Percentiles rank a stretch among this genome's conserved stretches.
These are phyloP conservation scores for Meriones unguiculatus DNA, from an alignment of 2,113 vertebrate species.

Conservation along the genomic window DNA sequence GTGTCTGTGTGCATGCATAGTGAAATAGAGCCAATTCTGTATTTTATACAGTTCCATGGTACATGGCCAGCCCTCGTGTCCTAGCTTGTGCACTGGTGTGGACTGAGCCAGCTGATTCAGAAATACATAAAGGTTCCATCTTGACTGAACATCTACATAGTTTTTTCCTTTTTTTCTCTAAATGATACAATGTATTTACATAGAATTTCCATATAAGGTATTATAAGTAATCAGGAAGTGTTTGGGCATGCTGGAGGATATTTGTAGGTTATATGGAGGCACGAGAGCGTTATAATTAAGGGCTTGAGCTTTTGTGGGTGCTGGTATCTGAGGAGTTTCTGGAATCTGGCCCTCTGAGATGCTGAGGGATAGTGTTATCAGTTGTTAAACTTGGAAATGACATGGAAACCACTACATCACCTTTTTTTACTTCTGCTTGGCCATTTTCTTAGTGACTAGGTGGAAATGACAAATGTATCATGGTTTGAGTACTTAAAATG, in stretches of 20 bases:
- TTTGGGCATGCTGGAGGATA: neutral
- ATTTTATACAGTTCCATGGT: neutral
- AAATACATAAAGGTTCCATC: neutral
- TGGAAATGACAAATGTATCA: neutral
- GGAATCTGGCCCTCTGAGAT: neutral
- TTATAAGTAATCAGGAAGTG: neutral
- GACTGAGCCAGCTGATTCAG: neutral
- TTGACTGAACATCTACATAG: neutral
- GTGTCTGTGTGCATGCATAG: neutral
- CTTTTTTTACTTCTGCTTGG: slow-evolving; percentile 12
- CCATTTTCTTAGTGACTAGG: neutral
- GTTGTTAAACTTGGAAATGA: neutral
- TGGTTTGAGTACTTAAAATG: slow-evolving; percentile 32
- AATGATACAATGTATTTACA: neutral
- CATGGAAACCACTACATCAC: neutral
- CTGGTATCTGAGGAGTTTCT: neutral
- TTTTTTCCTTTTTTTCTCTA: neutral
- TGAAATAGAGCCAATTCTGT: slow-evolving; percentile 5
- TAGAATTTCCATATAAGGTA: neutral
- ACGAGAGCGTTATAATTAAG: neutral
- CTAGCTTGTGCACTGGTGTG: neutral
- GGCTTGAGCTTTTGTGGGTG: neutral
- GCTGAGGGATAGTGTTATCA: neutral
- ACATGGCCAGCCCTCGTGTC: neutral
- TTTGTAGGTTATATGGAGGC: neutral